Conservation (phyloP, 2,888 invertebrate genomes). For the Idaea aversata region DNA sequence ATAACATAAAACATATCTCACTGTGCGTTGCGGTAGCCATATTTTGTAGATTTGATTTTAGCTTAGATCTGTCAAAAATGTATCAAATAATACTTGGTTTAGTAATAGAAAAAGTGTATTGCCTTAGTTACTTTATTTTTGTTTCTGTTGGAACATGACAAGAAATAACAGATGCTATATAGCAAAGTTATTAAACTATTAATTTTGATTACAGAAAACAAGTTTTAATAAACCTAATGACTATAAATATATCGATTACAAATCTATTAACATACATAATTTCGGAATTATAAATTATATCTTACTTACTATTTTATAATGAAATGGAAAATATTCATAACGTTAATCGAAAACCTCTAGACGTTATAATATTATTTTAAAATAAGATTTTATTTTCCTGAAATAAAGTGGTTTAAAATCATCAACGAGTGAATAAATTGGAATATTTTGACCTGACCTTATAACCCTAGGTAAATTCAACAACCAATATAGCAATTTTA, state of each 20-base stretch:
- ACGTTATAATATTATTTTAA: neutral
- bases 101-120: neutral
- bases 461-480: too few species aligned
- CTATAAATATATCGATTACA: neutral
- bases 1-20: neutral
- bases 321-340: neutral
- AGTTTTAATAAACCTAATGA: neutral
- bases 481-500: neutral
- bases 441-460: slow-evolving; percentile 11
- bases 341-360: neutral
- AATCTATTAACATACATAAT: neutral
- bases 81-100: too few species aligned
- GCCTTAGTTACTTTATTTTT: neutral
- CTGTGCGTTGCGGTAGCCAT: too few species aligned
- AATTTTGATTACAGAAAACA: neutral
- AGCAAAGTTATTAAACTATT: neutral
- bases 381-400: neutral
- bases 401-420: neutral
- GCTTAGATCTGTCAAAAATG: too few species aligned
- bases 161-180: neutral
- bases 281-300: neutral
- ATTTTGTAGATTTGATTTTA: too few species aligned
- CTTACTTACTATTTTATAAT: neutral
- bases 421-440: slow-evolving; percentile 11
- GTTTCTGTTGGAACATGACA: neutral